Conservation (phyloP, 2,797 vertebrate species). For the Gila robusta region DNA sequence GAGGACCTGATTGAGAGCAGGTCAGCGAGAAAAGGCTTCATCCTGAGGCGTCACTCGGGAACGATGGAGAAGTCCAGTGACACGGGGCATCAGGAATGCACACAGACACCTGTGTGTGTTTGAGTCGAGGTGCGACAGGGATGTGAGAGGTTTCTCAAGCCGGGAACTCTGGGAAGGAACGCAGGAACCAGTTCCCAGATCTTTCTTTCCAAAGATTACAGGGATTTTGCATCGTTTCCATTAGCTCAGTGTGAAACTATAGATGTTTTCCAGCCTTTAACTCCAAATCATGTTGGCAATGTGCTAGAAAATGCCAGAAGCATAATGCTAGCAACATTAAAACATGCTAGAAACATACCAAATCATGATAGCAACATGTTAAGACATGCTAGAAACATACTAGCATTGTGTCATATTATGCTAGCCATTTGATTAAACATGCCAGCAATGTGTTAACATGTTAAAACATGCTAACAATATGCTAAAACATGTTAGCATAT, state of each 20-base stretch:
- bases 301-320: neutral
- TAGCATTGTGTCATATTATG: too few species aligned
- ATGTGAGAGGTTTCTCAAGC: conserved; percentile 19
- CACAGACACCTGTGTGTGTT: conserved; percentile 17
- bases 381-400: too few species aligned
- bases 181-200: conserved; percentile 17
- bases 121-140: conserved; percentile 2
- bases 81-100: conserved; percentile 6
- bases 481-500: too few species aligned
- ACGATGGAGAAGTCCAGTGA: neutral
- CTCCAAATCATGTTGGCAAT: neutral
- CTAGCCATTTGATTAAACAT: too few species aligned
- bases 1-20: conserved; percentile 18
- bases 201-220: neutral
- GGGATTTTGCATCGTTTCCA: neutral
- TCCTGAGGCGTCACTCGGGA: neutral
- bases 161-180: conserved; percentile 18
- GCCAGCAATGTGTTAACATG: too few species aligned
- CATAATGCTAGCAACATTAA: neutral
- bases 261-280: neutral
- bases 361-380: too few species aligned
- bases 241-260: neutral
- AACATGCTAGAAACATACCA: neutral
- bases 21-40: neutral
- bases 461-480: too few species aligned